Evolutionary conservation across 2,113 vertebrate species (phyloP).

Genomic region (Nettapus auritus): DNA sequence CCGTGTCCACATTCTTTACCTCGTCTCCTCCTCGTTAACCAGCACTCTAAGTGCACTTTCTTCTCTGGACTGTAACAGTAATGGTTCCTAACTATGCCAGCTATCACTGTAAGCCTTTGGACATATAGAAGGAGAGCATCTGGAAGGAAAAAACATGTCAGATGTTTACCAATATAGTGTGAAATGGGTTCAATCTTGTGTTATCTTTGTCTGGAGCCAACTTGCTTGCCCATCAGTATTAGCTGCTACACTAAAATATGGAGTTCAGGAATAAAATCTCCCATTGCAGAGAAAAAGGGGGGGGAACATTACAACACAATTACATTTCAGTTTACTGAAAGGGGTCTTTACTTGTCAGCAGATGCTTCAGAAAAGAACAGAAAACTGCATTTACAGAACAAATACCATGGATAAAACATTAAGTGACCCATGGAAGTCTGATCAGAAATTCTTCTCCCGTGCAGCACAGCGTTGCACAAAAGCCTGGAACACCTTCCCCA

Average conservation of each 20-base stretch:
- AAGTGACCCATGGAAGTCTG: background rate
- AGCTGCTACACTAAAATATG: background rate
- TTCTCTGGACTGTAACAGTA: background rate
- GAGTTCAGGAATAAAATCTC: background rate
- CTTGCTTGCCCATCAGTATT: background rate
- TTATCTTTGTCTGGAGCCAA: background rate
- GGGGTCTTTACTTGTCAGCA: background rate
- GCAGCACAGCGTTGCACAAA: background rate
- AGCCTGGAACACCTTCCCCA: background rate
- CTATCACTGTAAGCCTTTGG: background rate
- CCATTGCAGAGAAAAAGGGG: background rate
- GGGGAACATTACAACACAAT: background rate
- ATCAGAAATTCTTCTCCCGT: background rate
- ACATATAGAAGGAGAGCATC: background rate
- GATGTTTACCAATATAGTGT: background rate
- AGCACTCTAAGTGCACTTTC: background rate
- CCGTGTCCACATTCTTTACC: slow-evolving; percentile 29
- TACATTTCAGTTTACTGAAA: background rate
- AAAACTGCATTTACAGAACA: background rate
- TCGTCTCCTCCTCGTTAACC: background rate
- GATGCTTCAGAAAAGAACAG: background rate
- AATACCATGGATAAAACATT: background rate
- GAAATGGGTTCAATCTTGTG: background rate
- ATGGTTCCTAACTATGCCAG: background rate
- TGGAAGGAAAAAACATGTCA: slow-evolving; percentile 17